Conservation (phyloP, 1,140 invertebrate species). For the Alviniconcha marisindica region DNA sequence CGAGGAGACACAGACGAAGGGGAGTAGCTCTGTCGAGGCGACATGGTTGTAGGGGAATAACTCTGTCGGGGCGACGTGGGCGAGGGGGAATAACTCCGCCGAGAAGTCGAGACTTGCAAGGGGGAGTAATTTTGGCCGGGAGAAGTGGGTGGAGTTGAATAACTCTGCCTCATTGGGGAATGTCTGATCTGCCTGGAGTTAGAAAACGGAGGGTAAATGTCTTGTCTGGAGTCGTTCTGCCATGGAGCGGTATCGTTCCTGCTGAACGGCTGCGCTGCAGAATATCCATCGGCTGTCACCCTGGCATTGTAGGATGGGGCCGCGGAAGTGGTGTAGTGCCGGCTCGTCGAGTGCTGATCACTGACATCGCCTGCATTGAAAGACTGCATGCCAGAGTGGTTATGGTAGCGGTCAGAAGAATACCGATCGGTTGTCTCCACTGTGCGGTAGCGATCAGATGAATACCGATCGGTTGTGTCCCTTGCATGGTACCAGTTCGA, state of each 20-base stretch:
- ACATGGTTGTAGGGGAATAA: not conserved
- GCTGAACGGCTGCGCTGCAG: too few relatives aligned
- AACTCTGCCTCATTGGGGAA: not conserved
- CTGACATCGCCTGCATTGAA: too few relatives aligned
- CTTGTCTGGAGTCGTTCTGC: not conserved
- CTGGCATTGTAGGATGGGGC: too few relatives aligned
- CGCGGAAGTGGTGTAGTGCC: too few relatives aligned
- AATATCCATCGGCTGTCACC: too few relatives aligned
- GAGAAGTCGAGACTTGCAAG: not conserved
- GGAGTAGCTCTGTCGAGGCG: slow-evolving; percentile 12
- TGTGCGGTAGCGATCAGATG: not conserved
- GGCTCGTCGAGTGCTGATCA: too few relatives aligned
- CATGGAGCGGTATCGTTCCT: not conserved
- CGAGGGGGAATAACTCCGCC: not conserved
- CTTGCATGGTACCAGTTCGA: not conserved
- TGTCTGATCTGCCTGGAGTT: not conserved
- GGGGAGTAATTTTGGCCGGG: not conserved
- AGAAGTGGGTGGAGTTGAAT: not conserved
- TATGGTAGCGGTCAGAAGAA: not conserved
- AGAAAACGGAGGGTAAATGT: not conserved
- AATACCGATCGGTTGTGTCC: not conserved
- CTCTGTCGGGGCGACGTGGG: not conserved
- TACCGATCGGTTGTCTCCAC: not conserved
- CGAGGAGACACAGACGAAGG: too few relatives aligned
- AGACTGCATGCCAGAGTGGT: too few relatives aligned